Conservation (phyloP, 2,888 invertebrate species). For the Drosophila fungiperda region DNA sequence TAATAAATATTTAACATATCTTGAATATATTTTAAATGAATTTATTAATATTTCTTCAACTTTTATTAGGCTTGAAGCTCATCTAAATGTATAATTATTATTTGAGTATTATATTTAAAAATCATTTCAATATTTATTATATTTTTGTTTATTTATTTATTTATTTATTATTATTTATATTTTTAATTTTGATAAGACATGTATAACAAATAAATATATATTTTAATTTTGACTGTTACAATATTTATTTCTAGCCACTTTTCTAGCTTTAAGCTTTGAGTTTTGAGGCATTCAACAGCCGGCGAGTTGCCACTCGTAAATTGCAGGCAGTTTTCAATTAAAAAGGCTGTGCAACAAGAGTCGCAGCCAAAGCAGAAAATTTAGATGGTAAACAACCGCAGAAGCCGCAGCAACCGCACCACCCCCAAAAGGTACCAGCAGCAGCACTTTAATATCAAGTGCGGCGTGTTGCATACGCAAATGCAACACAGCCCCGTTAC, state of each 20-base stretch:
- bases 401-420: constrained; percentile 32
- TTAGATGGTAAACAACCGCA: constrained; percentile 31
- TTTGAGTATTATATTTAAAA: too few relatives aligned
- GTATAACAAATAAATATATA: neutral
- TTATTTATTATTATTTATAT: too few relatives aligned
- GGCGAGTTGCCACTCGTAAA: constrained; percentile 32
- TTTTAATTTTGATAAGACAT: neutral
- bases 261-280: constrained; percentile 1
- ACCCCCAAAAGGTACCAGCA: constrained; percentile 25
- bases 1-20: too few relatives aligned
- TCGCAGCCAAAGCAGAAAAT: constrained; percentile 18
- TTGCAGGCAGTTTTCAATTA: constrained; percentile 42
- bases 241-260: neutral
- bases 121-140: too few relatives aligned
- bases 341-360: constrained; percentile 21
- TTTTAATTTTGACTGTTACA: neutral
- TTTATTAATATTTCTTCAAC: too few relatives aligned
- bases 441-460: constrained; percentile 59
- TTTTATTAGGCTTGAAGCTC: too few relatives aligned
- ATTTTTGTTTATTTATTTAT: too few relatives aligned
- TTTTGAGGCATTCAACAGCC: constrained; percentile 16
- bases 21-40: too few relatives aligned
- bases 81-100: too few relatives aligned
- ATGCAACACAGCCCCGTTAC: constrained; percentile 45
- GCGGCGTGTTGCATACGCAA: constrained; percentile 48